Percentiles rank a stretch among this genome's conserved stretches.
Evolutionary conservation across 2,888 invertebrate genomes (phyloP).

Genomic region (Brachynemurus nebulosus): DNA sequence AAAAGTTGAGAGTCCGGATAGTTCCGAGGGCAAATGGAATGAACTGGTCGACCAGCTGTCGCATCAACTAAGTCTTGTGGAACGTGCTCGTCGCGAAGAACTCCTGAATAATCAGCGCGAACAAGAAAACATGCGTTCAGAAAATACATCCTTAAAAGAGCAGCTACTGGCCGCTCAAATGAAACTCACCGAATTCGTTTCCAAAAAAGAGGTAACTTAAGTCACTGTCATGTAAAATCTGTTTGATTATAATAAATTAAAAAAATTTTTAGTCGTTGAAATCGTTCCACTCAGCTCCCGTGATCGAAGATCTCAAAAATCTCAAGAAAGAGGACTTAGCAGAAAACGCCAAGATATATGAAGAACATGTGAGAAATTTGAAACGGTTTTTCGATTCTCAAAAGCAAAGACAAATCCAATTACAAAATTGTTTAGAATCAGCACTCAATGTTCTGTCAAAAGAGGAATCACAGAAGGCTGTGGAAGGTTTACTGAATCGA

Average conservation of each 20-base stretch:
- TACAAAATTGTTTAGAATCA: conserved; percentile 6
- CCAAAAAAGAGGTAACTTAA: conserved; percentile 26
- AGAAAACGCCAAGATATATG: background rate
- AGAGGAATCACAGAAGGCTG: conserved; percentile 1
- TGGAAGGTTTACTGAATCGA: background rate
- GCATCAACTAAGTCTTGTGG: conserved; percentile 18
- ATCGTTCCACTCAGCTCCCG: background rate
- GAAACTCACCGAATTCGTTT: conserved; percentile 35
- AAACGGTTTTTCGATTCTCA: conserved; percentile 5
- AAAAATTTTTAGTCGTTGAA: conserved; percentile 5
- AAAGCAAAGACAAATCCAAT: conserved; percentile 3
- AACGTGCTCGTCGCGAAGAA: conserved; percentile 17
- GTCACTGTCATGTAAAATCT: too few relatives aligned
- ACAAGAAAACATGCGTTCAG: conserved; percentile 13
- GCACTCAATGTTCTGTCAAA: conserved; percentile 2
- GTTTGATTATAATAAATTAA: background rate
- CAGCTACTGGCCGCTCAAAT: conserved; percentile 35
- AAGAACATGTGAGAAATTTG: conserved; percentile 2
- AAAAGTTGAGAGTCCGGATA: background rate
- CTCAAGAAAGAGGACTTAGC: background rate
- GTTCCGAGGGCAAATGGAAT: conserved; percentile 15
- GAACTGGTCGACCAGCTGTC: conserved; percentile 18
- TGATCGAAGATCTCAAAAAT: background rate
- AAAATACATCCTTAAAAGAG: conserved; percentile 22
- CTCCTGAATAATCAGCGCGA: conserved; percentile 10